A percentile compares a stretch with the other conserved stretches of the same genome.
These are phyloP conservation scores for Aleiodes testaceus DNA, from an alignment of 2,888 invertebrate genomes.

Conservation along the genomic window DNA sequence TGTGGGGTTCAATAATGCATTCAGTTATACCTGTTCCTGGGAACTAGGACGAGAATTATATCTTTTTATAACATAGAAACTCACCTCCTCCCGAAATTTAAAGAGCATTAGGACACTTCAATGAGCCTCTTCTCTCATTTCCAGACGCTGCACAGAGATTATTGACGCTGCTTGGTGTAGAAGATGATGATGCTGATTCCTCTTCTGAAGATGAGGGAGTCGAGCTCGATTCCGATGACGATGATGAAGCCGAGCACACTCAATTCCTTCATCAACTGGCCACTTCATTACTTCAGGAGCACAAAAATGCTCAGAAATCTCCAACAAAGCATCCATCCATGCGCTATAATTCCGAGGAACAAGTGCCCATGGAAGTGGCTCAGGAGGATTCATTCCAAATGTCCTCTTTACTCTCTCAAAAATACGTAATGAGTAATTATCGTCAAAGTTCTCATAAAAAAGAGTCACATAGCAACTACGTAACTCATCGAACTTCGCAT, in stretches of 20 bases:
- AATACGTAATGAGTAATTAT: constrained; percentile 21
- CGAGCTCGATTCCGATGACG: constrained; percentile 62
- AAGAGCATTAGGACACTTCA: not conserved
- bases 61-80: constrained; percentile 9
- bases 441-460: constrained; percentile 39
- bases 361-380: constrained; percentile 54
- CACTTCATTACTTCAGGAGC: constrained; percentile 62
- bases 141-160: constrained; percentile 66
- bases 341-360: constrained; percentile 33
- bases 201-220: constrained; percentile 69
- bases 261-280: constrained; percentile 64
- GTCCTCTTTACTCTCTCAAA: constrained; percentile 11
- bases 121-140: constrained; percentile 27
- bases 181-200: constrained; percentile 60
- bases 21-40: constrained; percentile 60
- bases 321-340: not conserved
- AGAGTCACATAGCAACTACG: constrained; percentile 5
- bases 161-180: constrained; percentile 62
- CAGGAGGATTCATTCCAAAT: constrained; percentile 47
- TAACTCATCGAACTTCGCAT: not conserved
- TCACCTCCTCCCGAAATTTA: not conserved
- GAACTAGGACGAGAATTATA: constrained; percentile 53
- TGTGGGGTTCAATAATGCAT: constrained; percentile 28
- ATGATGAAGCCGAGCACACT: constrained; percentile 52
- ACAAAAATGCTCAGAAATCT: constrained; percentile 58